Percentiles rank a stretch among this genome's conserved stretches.
phyloP scores from a whole-genome alignment of 2,113 vertebrate genomes.

The Apeltes quadracus region DNA sequence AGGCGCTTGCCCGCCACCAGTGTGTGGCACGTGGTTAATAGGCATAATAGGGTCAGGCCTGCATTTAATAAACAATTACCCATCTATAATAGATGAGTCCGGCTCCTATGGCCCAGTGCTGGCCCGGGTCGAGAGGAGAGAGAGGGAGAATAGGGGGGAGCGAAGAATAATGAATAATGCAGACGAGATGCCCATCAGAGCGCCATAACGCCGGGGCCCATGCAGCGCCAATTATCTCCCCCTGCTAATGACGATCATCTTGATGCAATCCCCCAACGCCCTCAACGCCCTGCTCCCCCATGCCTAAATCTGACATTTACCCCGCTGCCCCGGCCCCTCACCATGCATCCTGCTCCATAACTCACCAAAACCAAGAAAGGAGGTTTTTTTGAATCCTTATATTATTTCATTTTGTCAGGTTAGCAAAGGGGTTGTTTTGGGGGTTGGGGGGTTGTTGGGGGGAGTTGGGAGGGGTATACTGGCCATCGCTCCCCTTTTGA shows the following conservation, averaged over 20 bases:
- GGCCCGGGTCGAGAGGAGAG: constrained; percentile 61
- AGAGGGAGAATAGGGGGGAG: constrained; percentile 25
- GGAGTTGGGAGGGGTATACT: constrained; percentile 43
- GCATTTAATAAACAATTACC: constrained; percentile 88
- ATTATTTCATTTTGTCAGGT: constrained; percentile 70
- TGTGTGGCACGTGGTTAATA: constrained; percentile 72
- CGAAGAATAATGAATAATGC: constrained; percentile 82
- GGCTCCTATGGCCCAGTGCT: constrained; percentile 74
- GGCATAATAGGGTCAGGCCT: constrained; percentile 83
- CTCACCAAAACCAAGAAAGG: background rate
- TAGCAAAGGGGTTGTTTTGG: constrained; percentile 37
- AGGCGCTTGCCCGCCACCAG: constrained; percentile 47
- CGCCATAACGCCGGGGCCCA: constrained; percentile 70
- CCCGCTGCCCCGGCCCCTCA: constrained; percentile 27
- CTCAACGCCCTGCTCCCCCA: constrained; percentile 10
- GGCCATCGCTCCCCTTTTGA: constrained; percentile 82
- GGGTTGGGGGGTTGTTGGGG: background rate
- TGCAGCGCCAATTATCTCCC: constrained; percentile 76
- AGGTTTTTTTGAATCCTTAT: background rate
- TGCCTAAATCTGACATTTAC: constrained; percentile 60
- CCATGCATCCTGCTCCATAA: background rate
- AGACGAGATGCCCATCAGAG: constrained; percentile 75
- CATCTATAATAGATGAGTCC: constrained; percentile 84
- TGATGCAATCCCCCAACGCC: constrained; percentile 42
- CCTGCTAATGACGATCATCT: constrained; percentile 76